Conservation (phyloP, 2,797 vertebrate species). For the Selene dorsalis region DNA sequence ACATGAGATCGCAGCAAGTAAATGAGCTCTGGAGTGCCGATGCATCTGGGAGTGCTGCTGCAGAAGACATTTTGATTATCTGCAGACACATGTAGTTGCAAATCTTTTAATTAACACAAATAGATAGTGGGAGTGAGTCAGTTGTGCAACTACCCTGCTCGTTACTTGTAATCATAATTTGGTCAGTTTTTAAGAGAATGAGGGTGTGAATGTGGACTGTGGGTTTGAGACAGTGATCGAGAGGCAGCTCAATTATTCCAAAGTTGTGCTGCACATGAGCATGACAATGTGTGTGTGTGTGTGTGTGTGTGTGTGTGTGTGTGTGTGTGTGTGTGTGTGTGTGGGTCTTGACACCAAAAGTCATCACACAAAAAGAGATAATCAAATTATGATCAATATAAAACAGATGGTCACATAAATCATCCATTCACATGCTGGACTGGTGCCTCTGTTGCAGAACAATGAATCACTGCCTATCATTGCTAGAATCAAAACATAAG, state of each 20-base stretch:
- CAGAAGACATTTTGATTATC: conserved; percentile 86
- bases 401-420: conserved; percentile 82
- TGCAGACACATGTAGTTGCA: conserved; percentile 86
- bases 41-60: conserved; percentile 84
- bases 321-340: background rate
- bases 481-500: conserved; percentile 70
- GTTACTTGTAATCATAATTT: conserved; percentile 79
- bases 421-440: conserved; percentile 78
- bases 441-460: conserved; percentile 72
- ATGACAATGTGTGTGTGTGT: conserved; percentile 3
- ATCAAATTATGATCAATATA: conserved; percentile 79
- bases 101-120: conserved; percentile 87
- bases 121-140: conserved; percentile 76
- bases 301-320: background rate
- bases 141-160: conserved; percentile 70
- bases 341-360: conserved; percentile 65
- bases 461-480: conserved; percentile 79
- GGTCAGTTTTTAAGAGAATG: conserved; percentile 70
- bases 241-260: conserved; percentile 63
- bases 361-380: conserved; percentile 72
- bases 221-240: conserved; percentile 57
- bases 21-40: conserved; percentile 86
- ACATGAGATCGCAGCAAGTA: conserved; percentile 85
- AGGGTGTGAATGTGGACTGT: conserved; percentile 55
- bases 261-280: conserved; percentile 49